phyloP scores from a whole-genome alignment of 1,140 invertebrate species.

The Dendrolimus kikuchii region DNA sequence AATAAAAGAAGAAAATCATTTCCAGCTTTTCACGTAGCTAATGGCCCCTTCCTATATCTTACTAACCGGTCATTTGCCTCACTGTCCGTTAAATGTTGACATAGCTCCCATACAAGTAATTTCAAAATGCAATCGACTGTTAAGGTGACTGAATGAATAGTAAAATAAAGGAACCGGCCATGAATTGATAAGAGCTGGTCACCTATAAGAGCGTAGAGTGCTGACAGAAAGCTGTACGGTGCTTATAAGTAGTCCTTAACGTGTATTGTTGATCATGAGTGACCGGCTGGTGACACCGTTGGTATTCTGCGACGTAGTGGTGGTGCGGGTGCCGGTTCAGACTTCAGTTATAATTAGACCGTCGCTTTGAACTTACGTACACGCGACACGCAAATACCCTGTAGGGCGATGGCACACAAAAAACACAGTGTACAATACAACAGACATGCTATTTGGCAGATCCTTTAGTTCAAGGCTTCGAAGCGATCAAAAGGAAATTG shows the following conservation, averaged over 20 bases:
- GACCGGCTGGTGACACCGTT: constrained; percentile 10
- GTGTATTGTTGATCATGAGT: constrained; percentile 19
- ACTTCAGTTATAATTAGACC: constrained; percentile 30
- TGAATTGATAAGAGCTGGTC: background rate
- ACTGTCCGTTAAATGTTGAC: too few relatives aligned
- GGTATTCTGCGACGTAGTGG: constrained; percentile 13
- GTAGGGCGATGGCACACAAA: constrained; percentile 23
- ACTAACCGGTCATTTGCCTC: too few relatives aligned
- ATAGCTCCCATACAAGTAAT: background rate
- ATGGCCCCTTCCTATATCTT: too few relatives aligned
- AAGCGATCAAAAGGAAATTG: constrained; percentile 36
- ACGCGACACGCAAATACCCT: constrained; percentile 9
- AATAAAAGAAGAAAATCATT: too few relatives aligned
- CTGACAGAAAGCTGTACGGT: constrained; percentile 7
- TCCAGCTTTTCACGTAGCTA: too few relatives aligned
- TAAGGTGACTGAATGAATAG: too few relatives aligned
- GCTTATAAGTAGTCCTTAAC: constrained; percentile 21
- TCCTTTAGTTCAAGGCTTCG: constrained; percentile 46
- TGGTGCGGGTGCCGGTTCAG: constrained; percentile 11
- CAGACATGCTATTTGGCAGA: constrained; percentile 40
- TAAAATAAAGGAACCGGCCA: too few relatives aligned
- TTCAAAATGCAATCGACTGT: too few relatives aligned
- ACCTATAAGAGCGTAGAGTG: constrained; percentile 1
- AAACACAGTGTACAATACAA: constrained; percentile 5
- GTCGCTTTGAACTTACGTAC: constrained; percentile 22